These are phyloP conservation scores for Polymixis lichenea DNA, from an alignment of 2,888 invertebrate genomes.

Conservation along the genomic window DNA sequence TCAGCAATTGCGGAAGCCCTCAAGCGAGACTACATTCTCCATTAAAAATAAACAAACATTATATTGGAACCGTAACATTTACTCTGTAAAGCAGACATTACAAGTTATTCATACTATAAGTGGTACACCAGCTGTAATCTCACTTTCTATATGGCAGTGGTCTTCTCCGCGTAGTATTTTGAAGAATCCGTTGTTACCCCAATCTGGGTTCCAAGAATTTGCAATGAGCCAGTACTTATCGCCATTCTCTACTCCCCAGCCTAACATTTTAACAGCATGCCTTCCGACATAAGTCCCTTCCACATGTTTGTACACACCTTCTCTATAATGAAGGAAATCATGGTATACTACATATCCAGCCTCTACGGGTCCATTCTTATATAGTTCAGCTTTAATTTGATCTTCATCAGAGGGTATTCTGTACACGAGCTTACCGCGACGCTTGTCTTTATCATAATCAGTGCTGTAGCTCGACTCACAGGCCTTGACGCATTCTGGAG, in stretches of 20 bases:
- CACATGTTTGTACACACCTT: background rate
- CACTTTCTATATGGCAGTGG: constrained; percentile 1
- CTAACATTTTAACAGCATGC: constrained; percentile 22
- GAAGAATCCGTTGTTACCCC: constrained; percentile 22
- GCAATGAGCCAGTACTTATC: constrained; percentile 20
- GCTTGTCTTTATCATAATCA: constrained; percentile 21
- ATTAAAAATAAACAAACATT: background rate
- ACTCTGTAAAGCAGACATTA: background rate
- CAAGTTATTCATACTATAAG: constrained; percentile 13
- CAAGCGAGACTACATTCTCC: background rate
- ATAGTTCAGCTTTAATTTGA: constrained; percentile 25
- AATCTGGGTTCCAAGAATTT: constrained; percentile 16
- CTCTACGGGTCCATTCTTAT: constrained; percentile 14
- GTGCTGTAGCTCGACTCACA: background rate
- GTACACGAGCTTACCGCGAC: constrained; percentile 1
- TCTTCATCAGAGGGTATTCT: background rate
- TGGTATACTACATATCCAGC: background rate
- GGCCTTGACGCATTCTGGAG: constrained; percentile 1
- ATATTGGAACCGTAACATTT: background rate
- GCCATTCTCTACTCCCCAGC: constrained; percentile 26
- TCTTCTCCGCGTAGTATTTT: constrained; percentile 10
- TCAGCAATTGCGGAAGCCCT: background rate
- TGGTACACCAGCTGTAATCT: background rate
- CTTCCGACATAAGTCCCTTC: rapidly evolving
- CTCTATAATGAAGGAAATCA: background rate